Evolutionary conservation across 2,113 vertebrate genomes (phyloP).

Genomic region (Catagonus wagneri): DNA sequence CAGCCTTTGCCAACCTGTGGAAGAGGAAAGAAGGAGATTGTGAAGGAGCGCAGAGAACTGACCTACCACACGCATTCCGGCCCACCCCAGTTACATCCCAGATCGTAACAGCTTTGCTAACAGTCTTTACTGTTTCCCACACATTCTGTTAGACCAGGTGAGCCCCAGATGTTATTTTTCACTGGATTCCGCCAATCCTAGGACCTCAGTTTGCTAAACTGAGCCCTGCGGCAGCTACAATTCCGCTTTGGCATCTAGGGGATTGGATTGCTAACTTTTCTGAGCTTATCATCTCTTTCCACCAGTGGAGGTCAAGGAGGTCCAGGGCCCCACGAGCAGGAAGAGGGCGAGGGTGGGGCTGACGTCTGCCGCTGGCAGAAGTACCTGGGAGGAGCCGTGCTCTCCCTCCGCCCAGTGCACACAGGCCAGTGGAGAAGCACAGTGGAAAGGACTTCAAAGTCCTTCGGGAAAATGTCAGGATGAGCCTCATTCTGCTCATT

Average conservation of each 20-base stretch:
- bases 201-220: not conserved
- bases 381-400: not conserved
- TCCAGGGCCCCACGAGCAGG: not conserved
- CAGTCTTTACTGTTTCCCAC: not conserved
- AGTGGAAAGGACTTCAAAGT: not conserved
- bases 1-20: not conserved
- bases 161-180: not conserved
- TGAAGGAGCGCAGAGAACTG: not conserved
- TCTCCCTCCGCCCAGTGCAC: not conserved
- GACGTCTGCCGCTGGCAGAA: too few species aligned
- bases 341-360: too few species aligned
- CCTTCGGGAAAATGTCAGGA: not conserved
- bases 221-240: not conserved
- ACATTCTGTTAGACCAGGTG: not conserved
- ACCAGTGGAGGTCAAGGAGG: not conserved
- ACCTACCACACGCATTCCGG: accelerated
- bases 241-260: not conserved
- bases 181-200: not conserved
- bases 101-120: not conserved
- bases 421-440: not conserved
- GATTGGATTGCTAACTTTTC: not conserved
- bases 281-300: not conserved
- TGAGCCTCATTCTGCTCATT: not conserved
- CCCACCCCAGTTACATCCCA: not conserved
- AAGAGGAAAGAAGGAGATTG: not conserved